Evolutionary conservation across 2,888 invertebrate genomes (phyloP), one percentile per base, ranked within the genome.

Genomic region (Platycheirus albimanus): DNA sequence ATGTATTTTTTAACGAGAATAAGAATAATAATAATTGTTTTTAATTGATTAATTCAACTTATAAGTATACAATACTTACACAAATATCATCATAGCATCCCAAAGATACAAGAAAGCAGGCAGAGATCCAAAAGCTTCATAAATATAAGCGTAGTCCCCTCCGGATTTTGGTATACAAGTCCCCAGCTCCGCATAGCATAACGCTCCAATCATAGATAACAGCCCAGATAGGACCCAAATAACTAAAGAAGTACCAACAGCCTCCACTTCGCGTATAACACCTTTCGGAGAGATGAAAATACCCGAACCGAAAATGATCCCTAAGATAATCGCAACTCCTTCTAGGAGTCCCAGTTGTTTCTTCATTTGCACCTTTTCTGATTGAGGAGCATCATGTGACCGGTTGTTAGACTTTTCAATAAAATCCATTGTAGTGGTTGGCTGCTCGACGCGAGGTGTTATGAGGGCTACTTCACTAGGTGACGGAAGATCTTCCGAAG

Each of bases 251-350:
- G 96, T 93, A 85, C 98, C 98, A 8, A 97, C 96, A 3, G 97
- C 97, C 30, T 97, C 96, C 10, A 97, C 96, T 91, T 98, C 96
- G 87, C 94, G 92, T 69, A 99, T 93, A 1, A 99, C 97, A 85
- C 98, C 99, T 90, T 96, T 96, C 0, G 99, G 99, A 0, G 98
- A 96, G 85, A 99, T 96, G 90, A 99, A 99, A 88, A 99, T 99
- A 30, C 97, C 97, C 86, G 98, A 98, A 13, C 99, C 99, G 88
- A 98, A 96, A 87, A 98, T 98, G 69, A 97, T 96, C 71, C 98
- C 98, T 79, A 98, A 92, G 88, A 98, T 98, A 85, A 98, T 97
- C 36, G 98, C 97, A 15, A 98, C 96, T 8, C 98, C 98, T 92
- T 98, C 98, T 6, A 97, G 91, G 51, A 98, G 91, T 0, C 98